A percentile compares a stretch with the other conserved stretches of the same genome.
Conservation (phyloP, 2,113 vertebrate genomes). For the Hippopotamus amphibius region DNA sequence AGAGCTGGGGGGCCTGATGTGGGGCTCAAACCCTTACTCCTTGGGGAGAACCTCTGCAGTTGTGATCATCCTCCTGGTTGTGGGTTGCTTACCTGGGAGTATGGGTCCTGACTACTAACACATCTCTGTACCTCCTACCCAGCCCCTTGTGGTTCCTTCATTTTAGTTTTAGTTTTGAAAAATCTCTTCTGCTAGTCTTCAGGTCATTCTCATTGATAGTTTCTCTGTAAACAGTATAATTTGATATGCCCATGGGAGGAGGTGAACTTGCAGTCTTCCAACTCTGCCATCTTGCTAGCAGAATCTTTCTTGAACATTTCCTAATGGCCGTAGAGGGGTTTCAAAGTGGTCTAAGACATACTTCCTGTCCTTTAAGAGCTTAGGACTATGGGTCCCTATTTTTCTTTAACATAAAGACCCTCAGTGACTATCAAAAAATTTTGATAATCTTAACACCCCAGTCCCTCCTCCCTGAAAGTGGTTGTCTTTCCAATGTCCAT, state of each 20-base stretch:
- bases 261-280: neutral
- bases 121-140: neutral
- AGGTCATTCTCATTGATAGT: neutral
- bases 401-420: neutral
- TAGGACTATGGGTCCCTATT: neutral
- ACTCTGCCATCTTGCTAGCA: neutral
- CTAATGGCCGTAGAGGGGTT: neutral
- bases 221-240: neutral
- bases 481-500: neutral
- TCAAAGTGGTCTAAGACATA: neutral
- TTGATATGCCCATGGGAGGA: neutral
- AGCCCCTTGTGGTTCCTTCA: neutral
- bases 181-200: neutral
- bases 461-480: neutral
- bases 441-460: neutral
- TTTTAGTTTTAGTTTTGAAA: neutral
- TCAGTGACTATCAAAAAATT: neutral
- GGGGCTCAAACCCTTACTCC: neutral
- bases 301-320: neutral
- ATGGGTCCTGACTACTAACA: neutral
- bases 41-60: neutral
- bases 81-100: neutral
- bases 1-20: neutral
- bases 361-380: neutral
- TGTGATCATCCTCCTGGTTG: neutral